Base-by-base conservation (phyloP, 2,888 invertebrate genomes). In the Litoditis marina region DNA sequence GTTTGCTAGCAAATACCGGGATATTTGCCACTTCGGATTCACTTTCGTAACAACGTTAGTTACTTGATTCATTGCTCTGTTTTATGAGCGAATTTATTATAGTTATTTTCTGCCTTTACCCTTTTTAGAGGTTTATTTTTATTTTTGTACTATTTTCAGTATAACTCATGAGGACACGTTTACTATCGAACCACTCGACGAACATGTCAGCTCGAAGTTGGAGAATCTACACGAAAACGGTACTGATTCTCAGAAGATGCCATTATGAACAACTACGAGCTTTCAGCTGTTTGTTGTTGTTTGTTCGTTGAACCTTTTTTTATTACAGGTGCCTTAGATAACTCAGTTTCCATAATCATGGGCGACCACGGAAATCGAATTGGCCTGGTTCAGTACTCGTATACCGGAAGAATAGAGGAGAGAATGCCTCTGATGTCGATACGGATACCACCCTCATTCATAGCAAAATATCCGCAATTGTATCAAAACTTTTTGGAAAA, bases 311-410 rank as follows among this genome's bases (percentile, higher is more conserved):
- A n/a, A n/a, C n/a, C n/a, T n/a, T n/a, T n/a, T n/a, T n/a, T n/a
- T n/a, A n/a, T n/a, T n/a, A n/a, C n/a, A 58, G 73, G 69, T 28
- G 68, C 59, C 11, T 39, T 78, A 50, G 64, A 79, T 30, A 76
- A 78, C 61, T 75, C 74, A 16, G 65, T 74, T 13, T 68, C 81
- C 0, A 60, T 81, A 5, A 69, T 81, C 13, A 73, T 83, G 77
- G 84, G 85, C 60, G 85, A 85, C 63, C 85, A 85, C 69, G 85
- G 85, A 16, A 83, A 84, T 69, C 74, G 85, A 46, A 84, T 84
- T 54, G 84, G 84, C n/a, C 65, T 71, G 36, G 80, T 84, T 47
- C 78, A 84, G 56, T 76, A 79, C 56, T 81, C 83, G 1, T 84
- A 79, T 66, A 77, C 84, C 3, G 84, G 85, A 16, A 63, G 78